Conservation (phyloP, 1,140 invertebrate species). For the Drosophila sp. region DNA sequence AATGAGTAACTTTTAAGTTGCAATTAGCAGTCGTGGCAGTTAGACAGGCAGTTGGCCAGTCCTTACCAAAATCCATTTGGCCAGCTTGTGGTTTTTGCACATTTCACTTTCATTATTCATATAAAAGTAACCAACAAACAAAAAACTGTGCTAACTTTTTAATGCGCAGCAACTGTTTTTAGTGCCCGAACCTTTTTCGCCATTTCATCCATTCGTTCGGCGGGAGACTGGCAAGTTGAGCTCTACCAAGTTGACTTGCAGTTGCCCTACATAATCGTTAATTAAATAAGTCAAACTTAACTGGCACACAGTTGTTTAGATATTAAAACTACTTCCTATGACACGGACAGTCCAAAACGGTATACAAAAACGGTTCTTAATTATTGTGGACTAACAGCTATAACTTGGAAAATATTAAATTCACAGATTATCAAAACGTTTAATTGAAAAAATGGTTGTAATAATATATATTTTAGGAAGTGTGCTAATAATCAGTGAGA, state of each 20-base stretch:
- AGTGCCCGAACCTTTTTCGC: constrained; percentile 26
- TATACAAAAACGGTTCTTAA: too few species aligned
- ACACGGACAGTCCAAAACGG: too few species aligned
- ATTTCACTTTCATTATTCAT: constrained; percentile 77
- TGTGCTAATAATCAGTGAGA: too few species aligned
- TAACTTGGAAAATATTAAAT: too few species aligned
- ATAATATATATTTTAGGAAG: too few species aligned
- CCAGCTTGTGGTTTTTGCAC: constrained; percentile 58
- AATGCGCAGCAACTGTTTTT: constrained; percentile 67
- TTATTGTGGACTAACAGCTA: too few species aligned
- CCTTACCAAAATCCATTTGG: constrained; percentile 4
- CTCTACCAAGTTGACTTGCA: constrained; percentile 1
- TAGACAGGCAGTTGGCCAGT: background rate
- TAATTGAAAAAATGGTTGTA: too few species aligned
- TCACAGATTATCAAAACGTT: too few species aligned
- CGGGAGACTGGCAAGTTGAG: background rate
- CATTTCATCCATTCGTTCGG: constrained; percentile 4
- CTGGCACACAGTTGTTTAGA: too few species aligned
- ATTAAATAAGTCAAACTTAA: background rate
- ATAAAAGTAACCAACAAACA: constrained; percentile 28
- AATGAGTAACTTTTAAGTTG: constrained; percentile 78
- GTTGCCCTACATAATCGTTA: background rate
- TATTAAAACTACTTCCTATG: too few species aligned
- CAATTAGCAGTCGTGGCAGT: constrained; percentile 57
- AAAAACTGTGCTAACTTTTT: constrained; percentile 68